Conservation (phyloP, 2,113 vertebrate species). For the Oenanthe melanoleuca region DNA sequence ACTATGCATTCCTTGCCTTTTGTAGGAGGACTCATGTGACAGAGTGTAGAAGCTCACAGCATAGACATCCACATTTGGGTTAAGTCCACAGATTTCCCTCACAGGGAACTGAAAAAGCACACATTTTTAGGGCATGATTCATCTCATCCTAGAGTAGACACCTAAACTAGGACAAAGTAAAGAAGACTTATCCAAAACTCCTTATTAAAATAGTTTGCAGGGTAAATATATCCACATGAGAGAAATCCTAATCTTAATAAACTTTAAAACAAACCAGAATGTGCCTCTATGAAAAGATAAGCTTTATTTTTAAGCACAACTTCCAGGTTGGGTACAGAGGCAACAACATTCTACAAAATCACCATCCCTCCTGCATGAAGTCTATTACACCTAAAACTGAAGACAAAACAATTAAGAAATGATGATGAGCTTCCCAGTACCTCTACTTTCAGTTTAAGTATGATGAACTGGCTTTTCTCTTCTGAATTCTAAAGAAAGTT, state of each 20-base stretch:
- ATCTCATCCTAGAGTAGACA: background rate
- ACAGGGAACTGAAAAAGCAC: background rate
- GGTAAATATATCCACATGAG: background rate
- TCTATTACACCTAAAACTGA: background rate
- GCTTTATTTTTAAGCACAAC: background rate
- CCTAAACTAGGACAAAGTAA: background rate
- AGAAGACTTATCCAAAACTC: background rate
- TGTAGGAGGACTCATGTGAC: conserved; percentile 9
- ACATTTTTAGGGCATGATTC: background rate
- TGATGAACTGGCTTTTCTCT: background rate
- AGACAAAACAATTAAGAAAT: background rate
- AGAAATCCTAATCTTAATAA: background rate
- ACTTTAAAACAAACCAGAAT: background rate
- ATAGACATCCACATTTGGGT: background rate
- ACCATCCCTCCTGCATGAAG: background rate
- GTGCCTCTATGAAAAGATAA: background rate
- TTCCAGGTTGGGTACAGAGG: background rate
- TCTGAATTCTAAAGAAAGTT: background rate
- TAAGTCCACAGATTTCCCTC: background rate
- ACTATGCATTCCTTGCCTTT: background rate
- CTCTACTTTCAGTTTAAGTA: background rate
- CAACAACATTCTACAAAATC: background rate
- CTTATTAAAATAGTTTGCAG: background rate
- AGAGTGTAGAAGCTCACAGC: background rate
- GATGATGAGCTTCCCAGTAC: background rate